Conservation (phyloP, 2,888 invertebrate species). For the Eubasilissa splendida region DNA sequence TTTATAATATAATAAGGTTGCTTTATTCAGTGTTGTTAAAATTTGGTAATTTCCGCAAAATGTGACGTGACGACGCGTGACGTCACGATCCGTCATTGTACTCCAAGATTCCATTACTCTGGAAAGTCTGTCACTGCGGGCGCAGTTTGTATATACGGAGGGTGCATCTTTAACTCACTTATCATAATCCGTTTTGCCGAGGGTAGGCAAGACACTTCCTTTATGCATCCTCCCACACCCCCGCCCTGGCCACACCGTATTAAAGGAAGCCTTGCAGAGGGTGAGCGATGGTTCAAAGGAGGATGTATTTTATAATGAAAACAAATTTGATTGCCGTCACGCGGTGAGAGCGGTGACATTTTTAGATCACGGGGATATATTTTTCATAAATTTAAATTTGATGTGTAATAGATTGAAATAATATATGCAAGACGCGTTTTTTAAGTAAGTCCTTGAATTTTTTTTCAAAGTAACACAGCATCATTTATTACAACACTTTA, state of each 20-base stretch:
- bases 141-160: neutral
- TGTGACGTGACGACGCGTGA: conserved; percentile 3
- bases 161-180: conserved; percentile 42
- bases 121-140: neutral
- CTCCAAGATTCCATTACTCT: neutral
- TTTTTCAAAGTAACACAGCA: no score
- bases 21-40: no score
- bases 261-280: conserved; percentile 34
- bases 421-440: no score
- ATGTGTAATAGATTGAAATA: no score
- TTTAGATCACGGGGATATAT: neutral
- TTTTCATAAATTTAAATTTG: no score
- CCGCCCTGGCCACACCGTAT: conserved; percentile 1
- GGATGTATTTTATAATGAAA: conserved; percentile 27
- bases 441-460: no score
- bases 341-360: neutral
- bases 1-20: no score
- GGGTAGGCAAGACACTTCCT: conserved; percentile 18
- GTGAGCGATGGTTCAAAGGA: neutral
- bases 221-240: neutral
- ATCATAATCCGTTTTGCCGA: conserved; percentile 43
- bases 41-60: neutral
- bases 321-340: conserved; percentile 23
- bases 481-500: no score
- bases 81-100: conserved; percentile 8